Percentiles rank a stretch among this genome's conserved stretches.
Conservation (phyloP, 2,113 vertebrate species). For the Osmerus eperlanus region DNA sequence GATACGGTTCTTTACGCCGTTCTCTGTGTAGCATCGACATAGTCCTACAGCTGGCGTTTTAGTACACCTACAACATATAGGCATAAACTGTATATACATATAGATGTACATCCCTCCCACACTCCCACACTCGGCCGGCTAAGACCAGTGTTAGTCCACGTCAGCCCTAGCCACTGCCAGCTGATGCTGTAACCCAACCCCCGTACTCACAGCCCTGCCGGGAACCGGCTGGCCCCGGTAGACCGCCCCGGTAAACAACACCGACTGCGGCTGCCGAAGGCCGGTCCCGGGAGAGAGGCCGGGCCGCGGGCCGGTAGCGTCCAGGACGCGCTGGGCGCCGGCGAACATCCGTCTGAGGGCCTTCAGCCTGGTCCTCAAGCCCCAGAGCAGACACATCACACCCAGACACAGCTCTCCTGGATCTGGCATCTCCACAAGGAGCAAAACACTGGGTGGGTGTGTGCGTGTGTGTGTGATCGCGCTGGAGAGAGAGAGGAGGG, state of each 20-base stretch:
- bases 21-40: not conserved
- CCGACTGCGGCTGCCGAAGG: not conserved
- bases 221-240: too few species aligned
- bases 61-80: slow-evolving; percentile 1
- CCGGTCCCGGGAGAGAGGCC: not conserved
- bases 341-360: slow-evolving; percentile 37
- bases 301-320: not conserved
- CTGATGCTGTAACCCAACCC: not conserved
- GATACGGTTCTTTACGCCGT: too few species aligned
- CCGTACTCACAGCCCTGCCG: slow-evolving; percentile 46
- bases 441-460: not conserved
- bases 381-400: slow-evolving; percentile 27
- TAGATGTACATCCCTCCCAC: not conserved
- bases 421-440: not conserved
- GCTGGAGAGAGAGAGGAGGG: too few species aligned
- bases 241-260: not conserved
- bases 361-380: slow-evolving; percentile 50
- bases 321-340: not conserved
- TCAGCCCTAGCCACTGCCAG: too few species aligned
- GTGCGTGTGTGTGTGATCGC: not conserved
- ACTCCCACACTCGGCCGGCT: not conserved
- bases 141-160: not conserved
- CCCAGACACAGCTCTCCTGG: slow-evolving; percentile 15
- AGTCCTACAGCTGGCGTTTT: slow-evolving; percentile 22
- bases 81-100: not conserved